These are phyloP conservation scores for Sebastolobus altivelis DNA, from an alignment of 2,797 vertebrate species.

Conservation along the genomic window DNA sequence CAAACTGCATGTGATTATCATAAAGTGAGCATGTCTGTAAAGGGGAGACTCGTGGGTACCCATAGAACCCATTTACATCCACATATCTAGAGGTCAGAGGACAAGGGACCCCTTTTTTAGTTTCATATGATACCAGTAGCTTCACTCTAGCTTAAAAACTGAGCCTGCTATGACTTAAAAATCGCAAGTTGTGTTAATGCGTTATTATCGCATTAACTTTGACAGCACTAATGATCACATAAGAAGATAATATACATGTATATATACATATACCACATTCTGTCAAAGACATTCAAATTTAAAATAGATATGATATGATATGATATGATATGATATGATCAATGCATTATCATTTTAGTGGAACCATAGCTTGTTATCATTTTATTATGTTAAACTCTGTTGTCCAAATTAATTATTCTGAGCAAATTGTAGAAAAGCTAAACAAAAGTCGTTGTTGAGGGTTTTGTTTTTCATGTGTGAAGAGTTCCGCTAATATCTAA, in stretches of 20 bases:
- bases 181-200: too few species aligned
- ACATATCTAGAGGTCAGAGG: too few species aligned
- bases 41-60: too few species aligned
- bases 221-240: fast-evolving
- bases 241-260: background rate
- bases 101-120: too few species aligned
- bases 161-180: too few species aligned
- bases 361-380: background rate
- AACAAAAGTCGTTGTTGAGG: background rate
- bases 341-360: background rate
- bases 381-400: too few species aligned
- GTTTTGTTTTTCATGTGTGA: background rate
- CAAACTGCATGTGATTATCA: too few species aligned
- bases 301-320: background rate
- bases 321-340: background rate
- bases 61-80: fast-evolving
- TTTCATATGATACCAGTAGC: fast-evolving
- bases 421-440: background rate
- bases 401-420: too few species aligned
- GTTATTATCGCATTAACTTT: too few species aligned
- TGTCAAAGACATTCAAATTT: background rate
- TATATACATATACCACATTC: background rate
- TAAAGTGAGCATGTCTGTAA: too few species aligned
- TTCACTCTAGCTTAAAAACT: too few species aligned
- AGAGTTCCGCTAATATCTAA: too few species aligned